A percentile compares a stretch with the other conserved stretches of the same genome.
phyloP scores from a whole-genome alignment of 2,888 invertebrate species.

The Epiblema foenella region DNA sequence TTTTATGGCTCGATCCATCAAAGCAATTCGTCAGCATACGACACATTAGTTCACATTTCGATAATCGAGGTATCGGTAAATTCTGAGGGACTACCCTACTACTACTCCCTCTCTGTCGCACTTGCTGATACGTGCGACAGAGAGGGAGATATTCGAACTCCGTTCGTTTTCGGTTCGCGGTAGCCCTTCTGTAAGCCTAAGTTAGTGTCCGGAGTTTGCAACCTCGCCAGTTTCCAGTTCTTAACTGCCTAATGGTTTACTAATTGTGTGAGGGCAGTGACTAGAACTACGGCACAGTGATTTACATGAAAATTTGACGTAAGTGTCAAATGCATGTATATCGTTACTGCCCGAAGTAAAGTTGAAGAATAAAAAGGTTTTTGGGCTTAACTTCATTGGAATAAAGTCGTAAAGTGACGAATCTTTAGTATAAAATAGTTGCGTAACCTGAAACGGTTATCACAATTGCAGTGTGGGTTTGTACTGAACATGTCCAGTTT shows the following conservation, averaged over 20 bases:
- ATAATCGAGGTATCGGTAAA: constrained; percentile 21
- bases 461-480: constrained; percentile 33
- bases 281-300: constrained; percentile 47
- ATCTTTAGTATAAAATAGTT: constrained; percentile 47
- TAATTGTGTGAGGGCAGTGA: constrained; percentile 53
- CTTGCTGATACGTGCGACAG: no score
- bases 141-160: no score
- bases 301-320: no score
- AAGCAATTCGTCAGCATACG: no score
- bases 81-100: no score
- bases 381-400: neutral
- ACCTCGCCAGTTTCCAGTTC: constrained; percentile 42
- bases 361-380: neutral
- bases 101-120: no score
- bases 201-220: constrained; percentile 14
- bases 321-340: neutral
- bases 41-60: neutral
- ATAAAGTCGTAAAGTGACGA: neutral
- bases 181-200: constrained; percentile 23
- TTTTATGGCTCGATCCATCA: constrained; percentile 7
- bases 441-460: constrained; percentile 49
- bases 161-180: no score
- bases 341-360: neutral
- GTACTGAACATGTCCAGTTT: neutral
- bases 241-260: constrained; percentile 50